These are phyloP conservation scores for Palythoa grandis DNA, from an alignment of 92 coral and sea anemone genomes.

Conservation along the genomic window DNA sequence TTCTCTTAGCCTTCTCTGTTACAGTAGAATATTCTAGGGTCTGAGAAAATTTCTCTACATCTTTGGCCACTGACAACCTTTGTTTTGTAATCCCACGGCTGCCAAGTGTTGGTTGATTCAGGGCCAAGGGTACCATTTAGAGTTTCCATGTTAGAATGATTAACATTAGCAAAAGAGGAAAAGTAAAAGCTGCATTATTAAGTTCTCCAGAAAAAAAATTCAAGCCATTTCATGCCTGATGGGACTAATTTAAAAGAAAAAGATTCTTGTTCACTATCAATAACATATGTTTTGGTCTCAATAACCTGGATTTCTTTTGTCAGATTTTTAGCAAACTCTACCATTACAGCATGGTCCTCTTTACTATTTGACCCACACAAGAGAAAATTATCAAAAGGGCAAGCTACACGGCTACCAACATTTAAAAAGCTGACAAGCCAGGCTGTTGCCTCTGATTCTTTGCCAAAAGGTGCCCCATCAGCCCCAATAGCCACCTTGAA, in stretches of 20 bases:
- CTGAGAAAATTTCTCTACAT: constrained; percentile 40
- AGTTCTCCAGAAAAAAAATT: constrained; percentile 74
- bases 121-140: constrained; percentile 66
- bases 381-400: constrained; percentile 45
- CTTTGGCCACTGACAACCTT: constrained; percentile 66
- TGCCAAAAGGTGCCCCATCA: constrained; percentile 57
- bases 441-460: constrained; percentile 45
- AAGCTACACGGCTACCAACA: constrained; percentile 44
- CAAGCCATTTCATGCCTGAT: constrained; percentile 78
- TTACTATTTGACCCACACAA: constrained; percentile 45
- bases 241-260: constrained; percentile 76
- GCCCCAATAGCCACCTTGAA: constrained; percentile 49
- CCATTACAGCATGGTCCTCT: constrained; percentile 46
- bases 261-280: constrained; percentile 17
- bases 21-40: constrained; percentile 17
- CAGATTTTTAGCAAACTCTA: constrained; percentile 31
- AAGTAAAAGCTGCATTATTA: constrained; percentile 41
- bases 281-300: constrained; percentile 62
- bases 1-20: constrained; percentile 45
- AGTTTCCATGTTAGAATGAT: constrained; percentile 58
- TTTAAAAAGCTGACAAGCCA: constrained; percentile 53
- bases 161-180: constrained; percentile 77
- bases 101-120: constrained; percentile 59
- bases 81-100: constrained; percentile 70
- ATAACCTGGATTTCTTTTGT: constrained; percentile 46